phyloP scores from a whole-genome alignment of 2,797 vertebrate species.

The Tamandua tetradactyla region DNA sequence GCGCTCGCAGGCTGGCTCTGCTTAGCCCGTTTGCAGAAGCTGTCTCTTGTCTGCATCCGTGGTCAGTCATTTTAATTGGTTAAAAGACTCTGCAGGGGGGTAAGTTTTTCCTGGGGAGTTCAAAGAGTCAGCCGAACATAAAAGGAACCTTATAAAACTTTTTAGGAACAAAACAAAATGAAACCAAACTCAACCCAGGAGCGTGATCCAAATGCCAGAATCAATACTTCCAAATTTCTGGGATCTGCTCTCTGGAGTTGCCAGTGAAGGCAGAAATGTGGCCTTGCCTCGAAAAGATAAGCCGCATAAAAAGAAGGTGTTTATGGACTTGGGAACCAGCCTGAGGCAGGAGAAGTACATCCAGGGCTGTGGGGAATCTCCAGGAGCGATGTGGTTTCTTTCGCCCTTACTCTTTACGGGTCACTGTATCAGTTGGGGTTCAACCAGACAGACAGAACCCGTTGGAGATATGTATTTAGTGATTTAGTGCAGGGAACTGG shows the following conservation, averaged over 20 bases:
- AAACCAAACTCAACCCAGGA: slow-evolving; percentile 59
- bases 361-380: slow-evolving; percentile 44
- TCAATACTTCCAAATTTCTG: slow-evolving; percentile 75
- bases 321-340: slow-evolving; percentile 65
- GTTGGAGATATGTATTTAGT: neutral
- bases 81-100: slow-evolving; percentile 84
- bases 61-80: slow-evolving; percentile 85
- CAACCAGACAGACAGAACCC: neutral
- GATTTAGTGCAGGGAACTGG: neutral
- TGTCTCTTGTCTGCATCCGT: slow-evolving; percentile 82
- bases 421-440: neutral
- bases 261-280: slow-evolving; percentile 78
- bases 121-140: slow-evolving; percentile 85
- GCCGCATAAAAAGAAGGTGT: slow-evolving; percentile 58
- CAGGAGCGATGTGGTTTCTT: slow-evolving; percentile 67
- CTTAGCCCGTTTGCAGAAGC: slow-evolving; percentile 73
- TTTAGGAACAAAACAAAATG: slow-evolving; percentile 80
- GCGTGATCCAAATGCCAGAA: slow-evolving; percentile 82
- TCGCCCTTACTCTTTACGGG: slow-evolving; percentile 2
- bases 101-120: slow-evolving; percentile 84
- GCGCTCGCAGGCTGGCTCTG: neutral
- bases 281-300: slow-evolving; percentile 72
- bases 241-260: slow-evolving; percentile 69
- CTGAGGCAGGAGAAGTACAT: slow-evolving; percentile 57
- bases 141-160: slow-evolving; percentile 85